phyloP scores from a whole-genome alignment of 1,140 invertebrate species.

The Drosophila takahashii region DNA sequence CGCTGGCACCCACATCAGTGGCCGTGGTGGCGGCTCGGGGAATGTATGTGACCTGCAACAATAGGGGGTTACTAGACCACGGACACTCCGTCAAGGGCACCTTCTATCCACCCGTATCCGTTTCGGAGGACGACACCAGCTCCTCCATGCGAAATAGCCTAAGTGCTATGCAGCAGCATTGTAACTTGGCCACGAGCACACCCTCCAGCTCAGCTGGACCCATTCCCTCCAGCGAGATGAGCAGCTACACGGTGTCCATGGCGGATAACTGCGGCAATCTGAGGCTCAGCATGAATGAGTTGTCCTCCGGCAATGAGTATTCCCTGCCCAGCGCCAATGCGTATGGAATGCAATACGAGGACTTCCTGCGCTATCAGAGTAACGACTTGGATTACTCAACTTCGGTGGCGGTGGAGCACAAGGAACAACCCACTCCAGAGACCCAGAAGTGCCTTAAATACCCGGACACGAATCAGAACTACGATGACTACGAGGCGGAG shows the following conservation, averaged over 20 bases:
- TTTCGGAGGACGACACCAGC: slow-evolving; percentile 55
- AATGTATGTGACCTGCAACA: slow-evolving; percentile 94
- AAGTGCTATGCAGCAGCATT: slow-evolving; percentile 50
- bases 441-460: slow-evolving; percentile 89
- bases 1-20: slow-evolving; percentile 67
- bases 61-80: slow-evolving; percentile 91
- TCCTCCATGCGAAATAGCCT: slow-evolving; percentile 36
- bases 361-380: slow-evolving; percentile 73
- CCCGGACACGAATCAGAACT: slow-evolving; percentile 85
- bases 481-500: slow-evolving; percentile 86
- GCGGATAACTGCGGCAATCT: slow-evolving; percentile 59
- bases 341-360: slow-evolving; percentile 77
- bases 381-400: slow-evolving; percentile 64
- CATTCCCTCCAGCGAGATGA: slow-evolving; percentile 38
- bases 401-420: slow-evolving; percentile 61
- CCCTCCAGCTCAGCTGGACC: slow-evolving; percentile 31
- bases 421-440: slow-evolving; percentile 36
- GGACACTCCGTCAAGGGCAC: slow-evolving; percentile 92
- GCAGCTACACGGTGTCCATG: slow-evolving; percentile 57
- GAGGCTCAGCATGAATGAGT: slow-evolving; percentile 54
- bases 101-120: slow-evolving; percentile 93
- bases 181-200: slow-evolving; percentile 41
- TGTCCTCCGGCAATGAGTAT: slow-evolving; percentile 62
- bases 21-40: slow-evolving; percentile 91
- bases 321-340: slow-evolving; percentile 51